Evolutionary conservation across 2,888 invertebrate species (phyloP), one percentile per base, ranked within the genome.

Genomic region (Neoascia interrupta): DNA sequence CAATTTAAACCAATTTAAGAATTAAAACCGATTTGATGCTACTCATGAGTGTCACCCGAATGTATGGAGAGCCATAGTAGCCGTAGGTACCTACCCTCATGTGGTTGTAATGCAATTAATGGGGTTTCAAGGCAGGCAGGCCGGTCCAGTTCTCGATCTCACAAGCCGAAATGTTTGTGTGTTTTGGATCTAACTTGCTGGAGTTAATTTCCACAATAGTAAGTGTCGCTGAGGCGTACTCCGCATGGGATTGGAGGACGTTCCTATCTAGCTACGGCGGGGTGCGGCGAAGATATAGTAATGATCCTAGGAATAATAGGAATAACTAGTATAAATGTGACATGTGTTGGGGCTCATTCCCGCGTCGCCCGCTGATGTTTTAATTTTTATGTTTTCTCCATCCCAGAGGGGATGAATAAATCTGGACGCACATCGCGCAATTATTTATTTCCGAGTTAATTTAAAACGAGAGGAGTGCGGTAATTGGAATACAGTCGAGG

Each of bases 1-100:
- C 66, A 79, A 79, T 79, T 73, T 79, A 73, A 73, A 79, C 66
- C 73, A 79, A 79, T 79, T 79, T 79, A 79, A 61, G 79, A 73
- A 79, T 66, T 79, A 73, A 76, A 76, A 76, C 51, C 60, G 79
- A 79, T 73, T 79, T 73, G 66, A 73, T 73, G 79, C 66, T 49
- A 56, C 79, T 79, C 64, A 56, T 72, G 73, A 66, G 73, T 79
- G 66, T 79, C 73, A 79, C 73, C 73, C 79, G 49, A 79, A 79
- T 41, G 66, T 31, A n/a, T n/a, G n/a, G n/a, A n/a, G n/a, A n/a
- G n/a, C n/a, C n/a, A n/a, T n/a, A n/a, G n/a, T n/a, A n/a, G n/a
- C n/a, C n/a, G n/a, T n/a, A n/a, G n/a, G n/a, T n/a, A n/a, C n/a
- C n/a, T 68, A 79, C 73, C 73, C 73, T 61, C 61, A 73, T 79